Percentiles rank a stretch among this genome's conserved stretches.
Conservation (phyloP, 2,113 vertebrate genomes). For the Solea senegalensis region DNA sequence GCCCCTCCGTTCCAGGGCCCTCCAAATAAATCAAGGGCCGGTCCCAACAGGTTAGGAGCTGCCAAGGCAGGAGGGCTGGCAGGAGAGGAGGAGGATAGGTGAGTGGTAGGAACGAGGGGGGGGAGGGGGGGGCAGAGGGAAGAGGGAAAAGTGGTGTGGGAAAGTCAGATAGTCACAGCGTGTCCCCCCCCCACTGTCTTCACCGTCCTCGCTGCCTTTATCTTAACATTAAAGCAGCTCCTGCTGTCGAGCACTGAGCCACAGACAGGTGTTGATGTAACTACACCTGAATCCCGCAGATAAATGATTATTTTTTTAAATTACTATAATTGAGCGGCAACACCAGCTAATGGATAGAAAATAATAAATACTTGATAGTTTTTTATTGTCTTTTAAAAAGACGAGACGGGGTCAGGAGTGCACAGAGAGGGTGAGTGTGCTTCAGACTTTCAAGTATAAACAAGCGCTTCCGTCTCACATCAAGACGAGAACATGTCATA, state of each 20-base stretch:
- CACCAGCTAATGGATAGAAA: conserved; percentile 52
- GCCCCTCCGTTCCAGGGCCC: conserved; percentile 67
- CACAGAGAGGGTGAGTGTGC: conserved; percentile 22
- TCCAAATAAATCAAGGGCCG: conserved; percentile 83
- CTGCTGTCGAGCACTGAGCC: conserved; percentile 15
- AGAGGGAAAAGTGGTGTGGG: conserved; percentile 25
- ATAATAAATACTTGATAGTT: conserved; percentile 20
- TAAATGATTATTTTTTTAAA: conserved; percentile 12
- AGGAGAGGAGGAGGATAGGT: conserved; percentile 49
- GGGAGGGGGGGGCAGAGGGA: not conserved
- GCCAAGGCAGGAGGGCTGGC: conserved; percentile 66
- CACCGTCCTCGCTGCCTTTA: conserved; percentile 31
- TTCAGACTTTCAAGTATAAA: not conserved
- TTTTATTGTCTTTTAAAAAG: conserved; percentile 52
- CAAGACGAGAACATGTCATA: too few relatives aligned
- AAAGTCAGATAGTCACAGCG: conserved; percentile 45
- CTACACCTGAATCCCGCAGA: conserved; percentile 31
- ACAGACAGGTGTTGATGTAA: conserved; percentile 31
- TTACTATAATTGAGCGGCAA: conserved; percentile 46
- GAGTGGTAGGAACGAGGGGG: conserved; percentile 26
- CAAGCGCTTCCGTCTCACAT: too few relatives aligned
- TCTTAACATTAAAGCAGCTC: conserved; percentile 23
- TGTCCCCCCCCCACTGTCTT: conserved; percentile 2
- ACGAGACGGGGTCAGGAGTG: conserved; percentile 32
- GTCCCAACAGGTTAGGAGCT: conserved; percentile 74